Evolutionary conservation across 2,113 vertebrate genomes (phyloP).

Genomic region (Tyto alba): DNA sequence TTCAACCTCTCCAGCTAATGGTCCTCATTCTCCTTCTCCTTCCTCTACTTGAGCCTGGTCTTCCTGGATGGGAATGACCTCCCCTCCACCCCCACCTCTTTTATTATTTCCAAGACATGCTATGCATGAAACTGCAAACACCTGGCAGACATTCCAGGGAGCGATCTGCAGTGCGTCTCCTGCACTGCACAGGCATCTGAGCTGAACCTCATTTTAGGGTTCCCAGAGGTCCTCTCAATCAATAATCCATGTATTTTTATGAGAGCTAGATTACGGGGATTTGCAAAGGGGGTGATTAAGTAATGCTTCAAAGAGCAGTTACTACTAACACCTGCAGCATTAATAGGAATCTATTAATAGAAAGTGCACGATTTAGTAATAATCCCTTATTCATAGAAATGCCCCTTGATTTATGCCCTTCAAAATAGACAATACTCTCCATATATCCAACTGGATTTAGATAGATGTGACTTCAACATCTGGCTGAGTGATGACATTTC

Average conservation of each 20-base stretch:
- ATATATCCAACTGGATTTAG: constrained; percentile 27
- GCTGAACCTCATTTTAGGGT: constrained; percentile 65
- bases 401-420: constrained; percentile 55
- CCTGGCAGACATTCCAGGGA: constrained; percentile 70
- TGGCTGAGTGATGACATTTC: constrained; percentile 64
- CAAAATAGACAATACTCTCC: constrained; percentile 40
- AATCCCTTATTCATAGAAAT: constrained; percentile 66
- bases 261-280: constrained; percentile 76
- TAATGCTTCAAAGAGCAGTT: constrained; percentile 72
- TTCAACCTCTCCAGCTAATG: constrained; percentile 10
- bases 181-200: constrained; percentile 50
- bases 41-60: not conserved
- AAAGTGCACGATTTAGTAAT: constrained; percentile 54
- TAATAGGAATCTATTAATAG: constrained; percentile 73
- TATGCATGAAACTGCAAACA: constrained; percentile 59
- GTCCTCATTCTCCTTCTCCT: not conserved
- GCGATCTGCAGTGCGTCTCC: constrained; percentile 50
- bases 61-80: constrained; percentile 52
- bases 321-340: constrained; percentile 71
- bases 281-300: constrained; percentile 70
- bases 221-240: constrained; percentile 76
- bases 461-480: constrained; percentile 61
- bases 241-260: constrained; percentile 78
- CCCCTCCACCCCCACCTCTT: constrained; percentile 8
- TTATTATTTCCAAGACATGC: constrained; percentile 5